These are phyloP conservation scores for Stigmatopora nigra DNA, from an alignment of 2,113 vertebrate genomes.

Conservation along the genomic window DNA sequence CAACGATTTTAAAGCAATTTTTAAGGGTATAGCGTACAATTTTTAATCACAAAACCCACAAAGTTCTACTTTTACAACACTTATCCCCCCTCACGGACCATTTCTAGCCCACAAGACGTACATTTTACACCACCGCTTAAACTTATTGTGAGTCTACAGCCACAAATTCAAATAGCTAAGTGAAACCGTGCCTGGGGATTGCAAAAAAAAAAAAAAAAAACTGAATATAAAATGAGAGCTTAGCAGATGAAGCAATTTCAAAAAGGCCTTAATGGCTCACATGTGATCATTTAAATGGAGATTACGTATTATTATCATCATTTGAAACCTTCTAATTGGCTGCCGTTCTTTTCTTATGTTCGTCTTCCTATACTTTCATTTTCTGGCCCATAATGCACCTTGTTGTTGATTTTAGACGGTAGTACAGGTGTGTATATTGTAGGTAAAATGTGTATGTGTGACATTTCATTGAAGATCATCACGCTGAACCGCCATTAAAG, in stretches of 20 bases:
- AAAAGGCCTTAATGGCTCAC: slow-evolving; percentile 54
- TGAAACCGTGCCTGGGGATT: neutral
- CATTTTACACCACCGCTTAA: too few relatives aligned
- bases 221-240: neutral
- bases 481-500: slow-evolving; percentile 36
- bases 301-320: slow-evolving; percentile 66
- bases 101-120: too few relatives aligned
- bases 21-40: too few relatives aligned
- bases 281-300: slow-evolving; percentile 66
- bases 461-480: slow-evolving; percentile 44
- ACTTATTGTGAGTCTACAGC: too few relatives aligned
- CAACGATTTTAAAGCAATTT: too few relatives aligned
- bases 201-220: neutral
- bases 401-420: slow-evolving; percentile 54
- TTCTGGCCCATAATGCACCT: slow-evolving; percentile 30
- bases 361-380: neutral
- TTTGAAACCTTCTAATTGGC: slow-evolving; percentile 67
- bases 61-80: too few relatives aligned
- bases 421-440: slow-evolving; percentile 48
- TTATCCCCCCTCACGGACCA: too few relatives aligned
- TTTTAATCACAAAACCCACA: too few relatives aligned
- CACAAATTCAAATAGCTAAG: neutral
- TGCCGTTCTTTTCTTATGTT: slow-evolving; percentile 65
- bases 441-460: slow-evolving; percentile 28
- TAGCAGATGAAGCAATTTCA: neutral